These are phyloP conservation scores for Neosilurus hyrtlii DNA, from an alignment of 2,797 vertebrate species.

Conservation along the genomic window DNA sequence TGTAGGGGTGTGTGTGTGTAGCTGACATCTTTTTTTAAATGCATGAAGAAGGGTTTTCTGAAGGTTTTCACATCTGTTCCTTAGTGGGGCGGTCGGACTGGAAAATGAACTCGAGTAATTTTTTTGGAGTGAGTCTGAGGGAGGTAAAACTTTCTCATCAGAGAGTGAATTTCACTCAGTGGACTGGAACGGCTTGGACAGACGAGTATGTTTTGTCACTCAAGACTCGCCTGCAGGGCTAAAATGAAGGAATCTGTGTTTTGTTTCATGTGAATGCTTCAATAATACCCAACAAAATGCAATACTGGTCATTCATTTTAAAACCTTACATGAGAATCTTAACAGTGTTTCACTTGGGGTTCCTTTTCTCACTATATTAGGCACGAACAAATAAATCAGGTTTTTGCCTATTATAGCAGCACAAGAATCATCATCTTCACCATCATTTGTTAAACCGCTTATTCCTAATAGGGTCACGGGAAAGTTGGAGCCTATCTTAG, in stretches of 20 bases:
- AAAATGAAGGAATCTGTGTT: slow-evolving; percentile 49
- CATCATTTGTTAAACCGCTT: too few relatives aligned
- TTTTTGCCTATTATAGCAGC: background rate
- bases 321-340: slow-evolving; percentile 19
- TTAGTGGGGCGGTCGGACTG: slow-evolving; percentile 42
- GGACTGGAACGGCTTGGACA: slow-evolving; percentile 50
- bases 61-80: slow-evolving; percentile 38
- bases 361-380: background rate
- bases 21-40: slow-evolving; percentile 11
- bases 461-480: too few relatives aligned
- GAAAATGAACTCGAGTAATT: slow-evolving; percentile 47
- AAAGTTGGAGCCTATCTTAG: too few relatives aligned
- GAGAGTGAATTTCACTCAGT: slow-evolving; percentile 49
- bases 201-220: slow-evolving; percentile 52
- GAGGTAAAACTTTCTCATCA: slow-evolving; percentile 42
- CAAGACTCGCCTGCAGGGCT: slow-evolving; percentile 28
- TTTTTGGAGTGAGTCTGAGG: slow-evolving; percentile 43
- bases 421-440: background rate
- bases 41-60: slow-evolving; percentile 22
- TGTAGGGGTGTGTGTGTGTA: background rate
- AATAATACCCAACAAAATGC: slow-evolving; percentile 45
- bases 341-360: slow-evolving; percentile 13
- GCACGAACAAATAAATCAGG: background rate
- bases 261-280: slow-evolving; percentile 50
- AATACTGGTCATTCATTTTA: slow-evolving; percentile 45